phyloP scores from a whole-genome alignment of 2,888 invertebrate genomes.

The Mythimna vitellina region DNA sequence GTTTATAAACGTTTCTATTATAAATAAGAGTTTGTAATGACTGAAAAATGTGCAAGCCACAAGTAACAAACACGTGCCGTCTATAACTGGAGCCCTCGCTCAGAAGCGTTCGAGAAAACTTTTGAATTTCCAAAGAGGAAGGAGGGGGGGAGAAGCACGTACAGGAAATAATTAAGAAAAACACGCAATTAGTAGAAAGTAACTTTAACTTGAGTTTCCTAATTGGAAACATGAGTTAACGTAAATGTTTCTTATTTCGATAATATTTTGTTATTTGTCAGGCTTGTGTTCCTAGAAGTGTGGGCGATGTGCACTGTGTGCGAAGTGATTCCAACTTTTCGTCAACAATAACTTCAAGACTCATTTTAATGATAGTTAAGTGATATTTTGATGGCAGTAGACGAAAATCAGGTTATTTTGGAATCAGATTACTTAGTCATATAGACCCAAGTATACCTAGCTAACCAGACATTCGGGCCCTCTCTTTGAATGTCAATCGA shows the following conservation, averaged over 20 bases:
- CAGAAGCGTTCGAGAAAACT: slow-evolving; percentile 5
- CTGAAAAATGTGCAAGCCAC: neutral
- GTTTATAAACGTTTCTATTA: neutral
- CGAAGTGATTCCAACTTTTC: neutral
- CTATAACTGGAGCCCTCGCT: slow-evolving; percentile 17
- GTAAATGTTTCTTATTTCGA: neutral
- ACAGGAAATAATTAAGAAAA: slow-evolving; percentile 16
- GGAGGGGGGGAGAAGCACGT: neutral
- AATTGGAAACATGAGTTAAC: slow-evolving; percentile 5
- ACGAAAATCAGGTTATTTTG: neutral
- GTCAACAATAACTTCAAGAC: too few relatives aligned
- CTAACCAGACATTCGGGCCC: neutral
- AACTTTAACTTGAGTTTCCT: neutral
- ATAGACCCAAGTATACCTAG: neutral
- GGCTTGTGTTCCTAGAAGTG: neutral
- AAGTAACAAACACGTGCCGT: slow-evolving; percentile 34
- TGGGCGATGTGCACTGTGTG: neutral
- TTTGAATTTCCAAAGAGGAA: neutral
- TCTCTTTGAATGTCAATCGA: neutral
- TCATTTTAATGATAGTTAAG: neutral
- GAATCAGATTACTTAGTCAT: too few relatives aligned
- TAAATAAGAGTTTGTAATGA: neutral
- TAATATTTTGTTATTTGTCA: neutral
- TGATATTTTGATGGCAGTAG: neutral
- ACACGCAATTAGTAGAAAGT: slow-evolving; percentile 21